Conservation (phyloP, 1,140 invertebrate species). For the Apocrypta bakeri region DNA sequence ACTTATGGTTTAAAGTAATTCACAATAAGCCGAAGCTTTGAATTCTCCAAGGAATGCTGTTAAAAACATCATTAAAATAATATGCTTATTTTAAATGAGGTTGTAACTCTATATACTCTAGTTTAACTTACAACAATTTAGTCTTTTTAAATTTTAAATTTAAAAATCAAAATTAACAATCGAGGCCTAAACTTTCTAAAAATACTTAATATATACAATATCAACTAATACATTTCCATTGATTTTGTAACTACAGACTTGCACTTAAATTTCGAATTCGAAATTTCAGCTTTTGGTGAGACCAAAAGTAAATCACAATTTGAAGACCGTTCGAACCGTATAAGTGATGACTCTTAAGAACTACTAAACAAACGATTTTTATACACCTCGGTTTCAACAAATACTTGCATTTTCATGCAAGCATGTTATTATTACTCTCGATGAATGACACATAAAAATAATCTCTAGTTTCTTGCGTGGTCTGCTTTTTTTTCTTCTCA, state of each 20-base stretch:
- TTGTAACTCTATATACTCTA: conserved; percentile 22
- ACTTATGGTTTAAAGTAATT: conserved; percentile 18
- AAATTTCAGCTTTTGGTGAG: conserved; percentile 29
- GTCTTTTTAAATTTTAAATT: conserved; percentile 10
- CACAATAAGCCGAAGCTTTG: conserved; percentile 50
- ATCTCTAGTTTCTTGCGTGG: conserved; percentile 58
- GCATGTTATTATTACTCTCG: conserved; percentile 53
- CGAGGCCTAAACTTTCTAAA: background rate
- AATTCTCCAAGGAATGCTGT: conserved; percentile 3
- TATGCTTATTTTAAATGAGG: background rate
- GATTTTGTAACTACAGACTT: background rate
- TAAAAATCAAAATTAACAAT: conserved; percentile 1
- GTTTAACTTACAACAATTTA: conserved; percentile 8
- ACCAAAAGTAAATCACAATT: conserved; percentile 36
- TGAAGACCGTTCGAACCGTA: conserved; percentile 15
- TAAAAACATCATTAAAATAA: background rate
- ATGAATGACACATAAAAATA: conserved; percentile 53
- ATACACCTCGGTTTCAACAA: conserved; percentile 59
- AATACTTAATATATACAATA: background rate
- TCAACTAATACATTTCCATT: background rate
- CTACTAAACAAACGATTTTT: conserved; percentile 65
- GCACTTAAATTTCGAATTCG: background rate
- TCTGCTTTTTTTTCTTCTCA: conserved; percentile 50
- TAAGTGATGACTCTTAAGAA: conserved; percentile 57
- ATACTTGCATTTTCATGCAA: conserved; percentile 56